Evolutionary conservation across 2,113 vertebrate species (phyloP), one percentile per base, ranked within the genome.

Genomic region (Chaetodon auriga): DNA sequence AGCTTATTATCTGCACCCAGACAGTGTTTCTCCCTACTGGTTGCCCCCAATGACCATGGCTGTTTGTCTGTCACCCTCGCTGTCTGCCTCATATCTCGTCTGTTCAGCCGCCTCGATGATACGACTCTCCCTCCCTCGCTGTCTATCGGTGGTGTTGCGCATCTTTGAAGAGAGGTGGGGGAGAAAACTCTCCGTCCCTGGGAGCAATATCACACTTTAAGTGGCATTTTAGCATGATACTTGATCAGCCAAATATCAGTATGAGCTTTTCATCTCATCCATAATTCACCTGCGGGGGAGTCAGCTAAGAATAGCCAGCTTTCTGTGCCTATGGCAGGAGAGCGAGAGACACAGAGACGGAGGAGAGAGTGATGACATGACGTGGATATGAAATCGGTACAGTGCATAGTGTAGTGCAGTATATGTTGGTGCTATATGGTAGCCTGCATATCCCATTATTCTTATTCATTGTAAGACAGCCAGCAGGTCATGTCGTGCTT

Each of bases 241-340:
- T 80, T 87, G 93, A 93, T 93, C 93, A 89, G 90, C 80, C 78
- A 89, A 93, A 94, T 94, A 94, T 91, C 89, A 84, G 90, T 79
- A 83, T 66, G 70, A 91, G 90, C 92, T 89, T 87, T 90, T 84
- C 82, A 91, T 82, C 92, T 94, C 94, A 94, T 93, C 86, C 81
- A 95, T 95, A 93, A 94, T 95, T 95, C 84, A 95, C 91, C 92
- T 90, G 85, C 55, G 61, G 78, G 85, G 82, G 82, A 75, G 83
- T 75, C 23, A 6, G 84, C 90, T 91, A 93, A 90, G 88, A 93
- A 93, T 93, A 90, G 87, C 46, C 6, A 18, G 45, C 82, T 77
- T 77, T 79, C 62, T 66, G 69, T 25, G 68, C 74, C 61, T 63
- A 61, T 58, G 75, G 77, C 81, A 86, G 80, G 55, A 51, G 41